A percentile compares a stretch with the other conserved stretches of the same genome.
Conservation (phyloP, 1,140 invertebrate species). For the Pectinophora gossypiella region DNA sequence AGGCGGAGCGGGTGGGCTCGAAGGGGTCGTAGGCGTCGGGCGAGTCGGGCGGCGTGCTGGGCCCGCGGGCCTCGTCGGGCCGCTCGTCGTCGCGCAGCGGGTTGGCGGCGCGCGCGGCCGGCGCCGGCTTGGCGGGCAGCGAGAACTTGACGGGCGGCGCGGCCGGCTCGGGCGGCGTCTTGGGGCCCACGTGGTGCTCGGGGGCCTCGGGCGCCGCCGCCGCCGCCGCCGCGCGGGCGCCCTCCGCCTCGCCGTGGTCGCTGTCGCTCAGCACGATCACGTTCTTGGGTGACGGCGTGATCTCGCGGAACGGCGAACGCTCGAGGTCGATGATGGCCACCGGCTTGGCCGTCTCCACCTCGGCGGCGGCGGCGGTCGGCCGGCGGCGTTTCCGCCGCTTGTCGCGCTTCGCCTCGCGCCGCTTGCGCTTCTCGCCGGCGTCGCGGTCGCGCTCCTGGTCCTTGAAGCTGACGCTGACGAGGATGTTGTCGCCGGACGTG, state of each 20-base stretch:
- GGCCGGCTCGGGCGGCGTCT: slow-evolving; percentile 65
- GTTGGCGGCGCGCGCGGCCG: slow-evolving; percentile 45
- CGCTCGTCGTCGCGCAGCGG: slow-evolving; percentile 44
- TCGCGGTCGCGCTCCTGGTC: slow-evolving; percentile 77
- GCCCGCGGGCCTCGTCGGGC: slow-evolving; percentile 76
- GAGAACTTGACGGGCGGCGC: slow-evolving; percentile 38
- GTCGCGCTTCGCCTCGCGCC: slow-evolving; percentile 50
- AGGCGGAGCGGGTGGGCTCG: slow-evolving; percentile 89
- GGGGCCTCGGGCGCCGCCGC: slow-evolving; percentile 49
- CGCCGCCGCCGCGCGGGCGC: slow-evolving; percentile 15
- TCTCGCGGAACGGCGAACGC: slow-evolving; percentile 87
- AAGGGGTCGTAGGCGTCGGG: slow-evolving; percentile 91
- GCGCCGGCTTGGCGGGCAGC: slow-evolving; percentile 44
- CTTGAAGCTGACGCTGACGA: slow-evolving; percentile 93
- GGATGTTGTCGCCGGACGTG: slow-evolving; percentile 92
- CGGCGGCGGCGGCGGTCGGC: slow-evolving; percentile 28
- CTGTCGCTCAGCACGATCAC: slow-evolving; percentile 89
- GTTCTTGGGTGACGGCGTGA: slow-evolving; percentile 86
- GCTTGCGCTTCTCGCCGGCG: slow-evolving; percentile 32
- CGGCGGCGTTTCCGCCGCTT: slow-evolving; percentile 44
- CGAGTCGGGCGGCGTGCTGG: slow-evolving; percentile 77
- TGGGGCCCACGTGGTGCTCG: slow-evolving; percentile 39
- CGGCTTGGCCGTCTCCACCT: slow-evolving; percentile 76
- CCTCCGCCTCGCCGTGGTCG: slow-evolving; percentile 78
- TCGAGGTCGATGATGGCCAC: slow-evolving; percentile 91